Evolutionary conservation across 2,797 vertebrate species (phyloP).

Genomic region (Amblyraja radiata): DNA sequence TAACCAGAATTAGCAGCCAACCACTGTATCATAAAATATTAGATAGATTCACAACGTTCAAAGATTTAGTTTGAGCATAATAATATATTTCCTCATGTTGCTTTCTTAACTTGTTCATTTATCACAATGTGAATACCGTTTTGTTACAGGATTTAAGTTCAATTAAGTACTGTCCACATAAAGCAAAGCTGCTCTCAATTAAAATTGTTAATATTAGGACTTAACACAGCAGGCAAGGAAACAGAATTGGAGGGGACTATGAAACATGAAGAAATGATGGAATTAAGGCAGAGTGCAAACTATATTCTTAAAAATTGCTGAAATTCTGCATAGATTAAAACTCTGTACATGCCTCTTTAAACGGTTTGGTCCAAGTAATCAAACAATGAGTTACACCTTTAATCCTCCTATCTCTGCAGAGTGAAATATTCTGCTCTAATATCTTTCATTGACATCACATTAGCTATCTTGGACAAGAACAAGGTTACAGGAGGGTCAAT

Average conservation of each 20-base stretch:
- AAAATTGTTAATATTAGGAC: constrained; percentile 3
- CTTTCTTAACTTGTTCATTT: not conserved
- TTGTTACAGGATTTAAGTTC: not conserved
- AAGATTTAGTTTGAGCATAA: not conserved
- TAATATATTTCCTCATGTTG: not conserved
- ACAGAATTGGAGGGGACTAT: not conserved
- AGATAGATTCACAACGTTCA: not conserved
- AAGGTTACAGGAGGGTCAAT: not conserved
- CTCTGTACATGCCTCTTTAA: not conserved
- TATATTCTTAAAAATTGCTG: not conserved
- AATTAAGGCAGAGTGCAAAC: constrained; percentile 32
- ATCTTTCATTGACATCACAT: not conserved
- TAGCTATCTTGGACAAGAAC: not conserved
- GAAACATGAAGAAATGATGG: not conserved
- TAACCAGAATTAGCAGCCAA: not conserved
- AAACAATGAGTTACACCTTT: not conserved
- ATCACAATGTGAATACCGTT: not conserved
- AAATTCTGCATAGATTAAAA: not conserved
- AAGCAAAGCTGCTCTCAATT: not conserved
- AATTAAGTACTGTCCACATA: not conserved
- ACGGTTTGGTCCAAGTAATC: not conserved
- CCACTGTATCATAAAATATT: not conserved
- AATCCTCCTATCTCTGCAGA: not conserved
- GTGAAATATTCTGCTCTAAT: not conserved
- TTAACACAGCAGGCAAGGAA: not conserved